Base-by-base conservation (phyloP, 2,888 invertebrate species). In the Drosophila mettleri region DNA sequence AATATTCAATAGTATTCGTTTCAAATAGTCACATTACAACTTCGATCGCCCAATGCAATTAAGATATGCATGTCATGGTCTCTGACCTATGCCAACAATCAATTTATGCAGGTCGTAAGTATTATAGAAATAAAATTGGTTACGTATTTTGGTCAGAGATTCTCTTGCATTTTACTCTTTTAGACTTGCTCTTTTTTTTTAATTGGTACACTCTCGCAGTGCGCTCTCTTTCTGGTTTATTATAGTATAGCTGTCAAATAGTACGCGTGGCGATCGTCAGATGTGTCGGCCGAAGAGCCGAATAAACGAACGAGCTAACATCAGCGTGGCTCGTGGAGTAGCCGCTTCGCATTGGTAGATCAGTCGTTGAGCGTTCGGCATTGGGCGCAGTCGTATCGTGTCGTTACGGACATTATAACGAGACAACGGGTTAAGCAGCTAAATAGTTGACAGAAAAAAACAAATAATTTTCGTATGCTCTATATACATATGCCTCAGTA, bases 231-330 rank as follows among this genome's bases (percentile, higher is more conserved):
- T 20, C 6, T 20, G 1, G 2, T 4, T 24, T 22, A 34, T 6
- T 22, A 34, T 6, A 9, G 6, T 2, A 31, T 14, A 41, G 29
- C 52, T 46, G 46, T 58, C 38, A 33, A 9, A 51, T 18, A 38
- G 74, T 54, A 67, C 62, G 71, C 88, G 82, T 89, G 89, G 88
- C 82, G 82, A 78, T 89, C 85, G 20, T 55, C 12, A 31, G 45
- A 22, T 43, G 12, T 46, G 18, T 14, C 46, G 46, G 27, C 46
- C 12, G 46, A 29, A 27, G 5, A 6, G 0, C n/a, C n/a, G n/a
- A n/a, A 14, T 2, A 14, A 0, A 8, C 48, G n/a, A 51, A 36
- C 8, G 1, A 24, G n/a, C n/a, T n/a, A n/a, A 9, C 34, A 57
- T n/a, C 41, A 9, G 24, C 20, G 39, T 60, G 45, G 41, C 27